Conservation (phyloP, 1,140 invertebrate genomes). For the Platyscapa corneri region DNA sequence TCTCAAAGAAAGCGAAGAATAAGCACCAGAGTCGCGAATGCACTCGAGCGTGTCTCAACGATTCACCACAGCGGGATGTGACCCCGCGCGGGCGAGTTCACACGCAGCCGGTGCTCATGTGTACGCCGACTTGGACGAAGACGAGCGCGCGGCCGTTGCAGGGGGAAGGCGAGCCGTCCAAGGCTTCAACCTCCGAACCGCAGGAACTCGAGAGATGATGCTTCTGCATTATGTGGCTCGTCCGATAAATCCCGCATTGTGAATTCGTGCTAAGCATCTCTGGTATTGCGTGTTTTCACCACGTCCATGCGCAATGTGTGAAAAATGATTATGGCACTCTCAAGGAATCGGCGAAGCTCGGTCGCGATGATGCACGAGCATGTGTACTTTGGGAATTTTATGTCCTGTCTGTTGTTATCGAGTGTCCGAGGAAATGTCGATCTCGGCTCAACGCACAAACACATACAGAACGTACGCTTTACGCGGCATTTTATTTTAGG, state of each 20-base stretch:
- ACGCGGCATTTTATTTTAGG: too few relatives aligned
- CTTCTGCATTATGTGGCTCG: neutral
- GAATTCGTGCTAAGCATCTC: constrained; percentile 4
- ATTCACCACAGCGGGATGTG: neutral
- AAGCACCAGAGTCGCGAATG: neutral
- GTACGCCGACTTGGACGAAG: neutral
- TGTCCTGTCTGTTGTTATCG: neutral
- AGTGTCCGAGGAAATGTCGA: too few relatives aligned
- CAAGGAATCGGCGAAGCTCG: too few relatives aligned
- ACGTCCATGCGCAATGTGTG: too few relatives aligned
- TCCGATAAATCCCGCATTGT: neutral
- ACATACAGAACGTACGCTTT: too few relatives aligned
- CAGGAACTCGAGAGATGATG: constrained; percentile 36
- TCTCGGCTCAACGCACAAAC: too few relatives aligned
- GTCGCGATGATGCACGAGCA: too few relatives aligned
- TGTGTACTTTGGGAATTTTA: neutral
- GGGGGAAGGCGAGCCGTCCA: neutral
- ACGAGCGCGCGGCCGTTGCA: neutral
- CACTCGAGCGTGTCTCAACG: neutral
- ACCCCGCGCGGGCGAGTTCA: neutral
- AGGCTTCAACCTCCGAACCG: constrained; percentile 10
- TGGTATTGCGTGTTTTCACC: too few relatives aligned
- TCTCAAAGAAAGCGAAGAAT: neutral
- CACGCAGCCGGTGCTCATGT: neutral
- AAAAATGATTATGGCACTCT: too few relatives aligned